Conservation (phyloP, 1,140 invertebrate genomes). For the Drosophila navojoa region DNA sequence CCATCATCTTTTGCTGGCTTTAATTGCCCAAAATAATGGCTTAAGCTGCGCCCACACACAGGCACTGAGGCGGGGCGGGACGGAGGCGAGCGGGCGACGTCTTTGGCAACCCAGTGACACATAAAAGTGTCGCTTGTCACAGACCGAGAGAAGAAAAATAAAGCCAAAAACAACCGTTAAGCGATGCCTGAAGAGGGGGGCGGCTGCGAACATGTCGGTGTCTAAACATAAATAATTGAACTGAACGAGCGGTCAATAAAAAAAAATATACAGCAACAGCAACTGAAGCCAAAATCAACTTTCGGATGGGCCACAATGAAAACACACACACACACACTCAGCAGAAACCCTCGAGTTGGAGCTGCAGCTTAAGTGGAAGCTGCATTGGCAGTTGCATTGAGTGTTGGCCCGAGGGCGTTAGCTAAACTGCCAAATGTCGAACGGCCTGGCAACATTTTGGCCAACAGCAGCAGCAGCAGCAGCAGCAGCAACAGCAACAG, state of each 20-base stretch:
- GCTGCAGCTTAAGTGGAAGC: conserved; percentile 27
- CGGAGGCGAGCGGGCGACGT: neutral
- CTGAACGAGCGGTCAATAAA: conserved; percentile 59
- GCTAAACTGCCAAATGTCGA: conserved; percentile 12
- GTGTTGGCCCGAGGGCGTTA: conserved; percentile 42
- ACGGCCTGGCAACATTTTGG: conserved; percentile 18
- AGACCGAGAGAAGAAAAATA: conserved; percentile 20
- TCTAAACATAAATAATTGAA: conserved; percentile 61
- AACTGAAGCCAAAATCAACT: conserved; percentile 8
- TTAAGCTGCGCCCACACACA: conserved; percentile 35
- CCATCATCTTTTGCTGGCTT: conserved; percentile 27
- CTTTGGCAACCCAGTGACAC: conserved; percentile 73
- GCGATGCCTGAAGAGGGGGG: conserved; percentile 5
- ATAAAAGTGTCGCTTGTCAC: conserved; percentile 79
- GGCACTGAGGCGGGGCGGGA: neutral
- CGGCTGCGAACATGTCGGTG: conserved; percentile 10
- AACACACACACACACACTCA: neutral
- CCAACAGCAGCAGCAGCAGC: neutral
- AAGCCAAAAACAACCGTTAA: conserved; percentile 40
- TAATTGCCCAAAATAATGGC: conserved; percentile 62
- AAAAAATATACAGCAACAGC: neutral
- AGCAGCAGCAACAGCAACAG: neutral
- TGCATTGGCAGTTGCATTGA: conserved; percentile 11
- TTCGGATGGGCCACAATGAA: conserved; percentile 18
- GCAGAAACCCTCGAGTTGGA: conserved; percentile 30